These are phyloP conservation scores for Hoplostethus mediterraneus DNA, from an alignment of 2,797 vertebrate genomes.

Conservation along the genomic window DNA sequence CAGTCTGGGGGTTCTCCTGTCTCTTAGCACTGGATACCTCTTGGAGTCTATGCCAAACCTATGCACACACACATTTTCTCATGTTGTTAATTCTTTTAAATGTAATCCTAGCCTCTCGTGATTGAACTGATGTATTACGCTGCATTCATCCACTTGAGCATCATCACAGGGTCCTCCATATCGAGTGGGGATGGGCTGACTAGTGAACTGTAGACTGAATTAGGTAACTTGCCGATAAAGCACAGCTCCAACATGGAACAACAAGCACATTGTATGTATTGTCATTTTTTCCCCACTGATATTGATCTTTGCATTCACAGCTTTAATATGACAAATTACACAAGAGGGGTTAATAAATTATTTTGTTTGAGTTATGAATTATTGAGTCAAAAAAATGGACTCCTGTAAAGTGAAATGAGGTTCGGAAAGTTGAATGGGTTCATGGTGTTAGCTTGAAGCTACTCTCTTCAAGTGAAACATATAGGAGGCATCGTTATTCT, in stretches of 20 bases:
- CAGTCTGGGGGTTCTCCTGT: too few species aligned
- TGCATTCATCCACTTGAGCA: neutral
- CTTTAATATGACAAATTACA: neutral
- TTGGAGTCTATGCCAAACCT: too few species aligned
- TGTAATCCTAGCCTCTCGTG: too few species aligned
- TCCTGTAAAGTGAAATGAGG: slow-evolving; percentile 44
- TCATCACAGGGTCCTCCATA: neutral
- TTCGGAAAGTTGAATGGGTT: slow-evolving; percentile 64
- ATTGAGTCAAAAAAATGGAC: neutral
- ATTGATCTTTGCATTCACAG: neutral
- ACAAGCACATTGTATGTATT: too few species aligned
- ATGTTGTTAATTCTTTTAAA: too few species aligned
- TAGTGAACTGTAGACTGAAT: too few species aligned
- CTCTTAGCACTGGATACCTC: too few species aligned
- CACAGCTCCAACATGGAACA: too few species aligned
- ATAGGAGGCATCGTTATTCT: slow-evolving; percentile 51
- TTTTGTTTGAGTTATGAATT: neutral
- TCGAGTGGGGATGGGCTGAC: neutral
- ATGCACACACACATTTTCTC: too few species aligned
- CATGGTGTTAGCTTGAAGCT: slow-evolving; percentile 51
- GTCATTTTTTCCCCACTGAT: neutral
- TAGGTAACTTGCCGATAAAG: too few species aligned
- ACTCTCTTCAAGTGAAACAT: slow-evolving; percentile 33
- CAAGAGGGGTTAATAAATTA: neutral
- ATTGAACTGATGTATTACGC: neutral